A percentile compares a stretch with the other conserved stretches of the same genome.
These are phyloP conservation scores for Cantharis nigra DNA, from an alignment of 2,888 invertebrate genomes.

Conservation along the genomic window DNA sequence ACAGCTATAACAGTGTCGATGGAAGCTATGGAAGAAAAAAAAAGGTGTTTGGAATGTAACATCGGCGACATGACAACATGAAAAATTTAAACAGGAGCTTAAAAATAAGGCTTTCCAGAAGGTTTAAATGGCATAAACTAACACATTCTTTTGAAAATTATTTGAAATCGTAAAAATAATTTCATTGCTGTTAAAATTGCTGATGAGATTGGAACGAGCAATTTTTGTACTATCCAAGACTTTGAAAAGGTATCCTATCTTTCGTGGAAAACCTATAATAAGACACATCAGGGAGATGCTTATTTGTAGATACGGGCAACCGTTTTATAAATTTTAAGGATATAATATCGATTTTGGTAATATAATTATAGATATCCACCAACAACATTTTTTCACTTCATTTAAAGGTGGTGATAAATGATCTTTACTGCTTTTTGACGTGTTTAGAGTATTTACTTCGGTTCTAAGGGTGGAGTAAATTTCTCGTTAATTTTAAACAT, in stretches of 20 bases:
- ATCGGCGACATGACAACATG: too few relatives aligned
- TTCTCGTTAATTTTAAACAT: not conserved
- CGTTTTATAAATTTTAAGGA: not conserved
- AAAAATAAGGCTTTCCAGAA: not conserved
- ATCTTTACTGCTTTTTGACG: not conserved
- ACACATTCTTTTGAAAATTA: not conserved
- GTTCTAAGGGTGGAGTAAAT: not conserved
- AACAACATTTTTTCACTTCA: not conserved
- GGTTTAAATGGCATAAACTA: not conserved
- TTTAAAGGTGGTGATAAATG: not conserved
- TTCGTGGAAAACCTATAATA: not conserved
- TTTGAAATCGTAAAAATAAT: not conserved
- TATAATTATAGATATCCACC: not conserved
- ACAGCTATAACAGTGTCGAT: too few relatives aligned
- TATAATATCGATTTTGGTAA: not conserved
- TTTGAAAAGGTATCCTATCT: not conserved
- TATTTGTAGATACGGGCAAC: not conserved
- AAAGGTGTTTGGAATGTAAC: too few relatives aligned
- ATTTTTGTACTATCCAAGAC: not conserved
- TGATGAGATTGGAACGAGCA: not conserved
- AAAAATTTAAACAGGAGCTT: too few relatives aligned
- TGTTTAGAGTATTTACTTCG: not conserved
- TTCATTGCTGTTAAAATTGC: not conserved
- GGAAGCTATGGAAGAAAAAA: too few relatives aligned
- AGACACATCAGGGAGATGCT: not conserved